phyloP scores from a whole-genome alignment of 2,888 invertebrate genomes.

The Schrankia costaestrigalis region DNA sequence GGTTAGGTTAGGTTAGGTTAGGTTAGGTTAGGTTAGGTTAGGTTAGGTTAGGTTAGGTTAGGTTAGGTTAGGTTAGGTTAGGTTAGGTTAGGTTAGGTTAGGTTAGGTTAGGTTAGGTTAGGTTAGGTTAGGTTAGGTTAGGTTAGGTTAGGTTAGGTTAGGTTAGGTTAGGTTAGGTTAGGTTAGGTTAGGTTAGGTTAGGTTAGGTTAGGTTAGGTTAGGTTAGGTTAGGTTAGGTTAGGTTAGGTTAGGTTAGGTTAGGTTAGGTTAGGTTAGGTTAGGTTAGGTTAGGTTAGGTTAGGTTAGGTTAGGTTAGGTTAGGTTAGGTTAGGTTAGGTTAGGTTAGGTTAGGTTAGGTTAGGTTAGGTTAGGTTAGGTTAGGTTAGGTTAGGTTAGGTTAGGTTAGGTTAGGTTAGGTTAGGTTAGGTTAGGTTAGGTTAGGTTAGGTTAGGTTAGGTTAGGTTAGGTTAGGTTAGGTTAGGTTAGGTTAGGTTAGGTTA shows the following conservation, averaged over 20 bases:
- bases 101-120: conserved; percentile 22
- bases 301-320: conserved; percentile 23
- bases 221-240: conserved; percentile 24
- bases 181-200: conserved; percentile 25
- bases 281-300: conserved; percentile 22
- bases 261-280: conserved; percentile 27
- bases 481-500: conserved; percentile 15
- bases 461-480: conserved; percentile 17
- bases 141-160: conserved; percentile 27
- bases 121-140: conserved; percentile 26
- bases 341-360: conserved; percentile 38
- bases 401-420: conserved; percentile 16
- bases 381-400: conserved; percentile 15
- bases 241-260: conserved; percentile 23
- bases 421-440: conserved; percentile 6
- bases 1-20: conserved; percentile 11
- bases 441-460: conserved; percentile 15
- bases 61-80: conserved; percentile 15
- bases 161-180: conserved; percentile 19
- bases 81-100: conserved; percentile 21
- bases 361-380: conserved; percentile 10
- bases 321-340: conserved; percentile 39
- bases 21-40: conserved; percentile 11
- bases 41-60: conserved; percentile 9
- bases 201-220: conserved; percentile 26